Evolutionary conservation across 2,797 vertebrate genomes (phyloP).

Genomic region (Decapterus maruadsi): DNA sequence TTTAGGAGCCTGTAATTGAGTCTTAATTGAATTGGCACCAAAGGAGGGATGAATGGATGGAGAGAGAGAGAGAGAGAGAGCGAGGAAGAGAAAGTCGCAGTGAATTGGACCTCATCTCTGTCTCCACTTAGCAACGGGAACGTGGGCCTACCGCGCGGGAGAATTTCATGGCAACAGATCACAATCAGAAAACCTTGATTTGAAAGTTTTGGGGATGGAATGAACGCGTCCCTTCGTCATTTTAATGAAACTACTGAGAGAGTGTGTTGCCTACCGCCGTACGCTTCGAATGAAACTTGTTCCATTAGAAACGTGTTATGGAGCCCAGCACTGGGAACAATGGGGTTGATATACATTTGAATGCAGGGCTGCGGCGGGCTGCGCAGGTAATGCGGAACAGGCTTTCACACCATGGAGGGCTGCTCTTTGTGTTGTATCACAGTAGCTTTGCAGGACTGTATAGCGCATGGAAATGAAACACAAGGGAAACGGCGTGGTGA

Average conservation of each 20-base stretch:
- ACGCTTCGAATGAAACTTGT: slow-evolving; percentile 72
- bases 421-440: slow-evolving; percentile 70
- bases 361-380: slow-evolving; percentile 61
- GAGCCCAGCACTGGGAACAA: slow-evolving; percentile 67
- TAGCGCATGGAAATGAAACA: slow-evolving; percentile 73
- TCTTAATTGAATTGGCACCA: slow-evolving; percentile 89
- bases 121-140: slow-evolving; percentile 69
- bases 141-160: slow-evolving; percentile 38
- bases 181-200: slow-evolving; percentile 59
- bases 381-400: slow-evolving; percentile 62
- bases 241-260: slow-evolving; percentile 68
- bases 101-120: slow-evolving; percentile 67
- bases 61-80: slow-evolving; percentile 43
- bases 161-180: slow-evolving; percentile 70
- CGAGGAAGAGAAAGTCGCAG: slow-evolving; percentile 45
- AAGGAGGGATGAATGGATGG: slow-evolving; percentile 68
- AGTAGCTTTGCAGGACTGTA: slow-evolving; percentile 60
- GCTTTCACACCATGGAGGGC: slow-evolving; percentile 37
- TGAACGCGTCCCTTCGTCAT: slow-evolving; percentile 65
- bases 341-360: slow-evolving; percentile 79
- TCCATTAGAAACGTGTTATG: slow-evolving; percentile 75
- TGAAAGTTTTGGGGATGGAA: slow-evolving; percentile 67
- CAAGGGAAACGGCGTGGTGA: slow-evolving; percentile 43
- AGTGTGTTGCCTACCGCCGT: slow-evolving; percentile 49
- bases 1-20: slow-evolving; percentile 86